phyloP scores from a whole-genome alignment of 2,113 vertebrate species.

The Apeltes quadracus region DNA sequence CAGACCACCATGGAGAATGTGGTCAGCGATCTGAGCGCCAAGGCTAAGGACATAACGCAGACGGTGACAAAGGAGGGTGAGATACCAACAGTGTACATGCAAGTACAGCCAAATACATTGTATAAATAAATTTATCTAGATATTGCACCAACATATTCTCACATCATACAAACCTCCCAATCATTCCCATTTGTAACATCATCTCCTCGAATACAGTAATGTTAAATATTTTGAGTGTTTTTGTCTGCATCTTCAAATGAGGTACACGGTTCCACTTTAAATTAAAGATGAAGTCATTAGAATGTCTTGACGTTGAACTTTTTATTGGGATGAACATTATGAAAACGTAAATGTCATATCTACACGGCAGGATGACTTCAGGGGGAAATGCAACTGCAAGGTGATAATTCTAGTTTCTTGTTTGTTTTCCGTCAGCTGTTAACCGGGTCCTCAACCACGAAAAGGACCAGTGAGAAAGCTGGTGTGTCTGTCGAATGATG shows the following conservation, averaged over 20 bases:
- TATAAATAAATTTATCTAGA: neutral
- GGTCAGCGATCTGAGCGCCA: slow-evolving; percentile 81
- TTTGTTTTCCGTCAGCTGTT: slow-evolving; percentile 61
- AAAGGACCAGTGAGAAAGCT: slow-evolving; percentile 65
- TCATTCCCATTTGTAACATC: neutral
- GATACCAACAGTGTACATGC: slow-evolving; percentile 33
- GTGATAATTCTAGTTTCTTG: neutral
- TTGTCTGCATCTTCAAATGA: neutral
- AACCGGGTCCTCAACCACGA: slow-evolving; percentile 63
- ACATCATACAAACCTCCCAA: neutral
- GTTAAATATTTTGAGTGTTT: neutral
- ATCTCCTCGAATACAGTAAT: neutral
- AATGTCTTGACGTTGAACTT: too few relatives aligned
- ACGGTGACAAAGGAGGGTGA: slow-evolving; percentile 84
- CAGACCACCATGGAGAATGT: slow-evolving; percentile 83
- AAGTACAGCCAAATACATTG: slow-evolving; percentile 24
- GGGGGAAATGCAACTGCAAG: neutral
- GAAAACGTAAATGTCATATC: too few relatives aligned
- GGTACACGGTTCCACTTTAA: too few relatives aligned
- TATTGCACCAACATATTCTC: neutral
- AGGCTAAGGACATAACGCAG: slow-evolving; percentile 80
- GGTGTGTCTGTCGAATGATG: slow-evolving; percentile 1
- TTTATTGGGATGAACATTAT: too few relatives aligned
- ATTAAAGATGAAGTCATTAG: too few relatives aligned
- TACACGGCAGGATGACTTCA: neutral